phyloP scores from a whole-genome alignment of 2,113 vertebrate genomes.

The pig (Sus scrofa) region T2T-Sscrofa CM000826.6:80762001-80762500 shows the following conservation, averaged over 20 bases:
- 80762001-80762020: too few relatives aligned
- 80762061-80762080: neutral
- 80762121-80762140: neutral
- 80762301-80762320: neutral
- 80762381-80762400: neutral
- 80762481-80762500: constrained; percentile 13
- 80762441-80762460: neutral
- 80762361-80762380: neutral
- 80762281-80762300: neutral
- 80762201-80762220: neutral
- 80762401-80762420: neutral
- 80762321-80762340: neutral
- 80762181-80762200: neutral
- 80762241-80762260: neutral
- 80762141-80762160: neutral
- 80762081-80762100: neutral
- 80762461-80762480: neutral
- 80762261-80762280: neutral
- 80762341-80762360: neutral
- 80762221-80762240: neutral
- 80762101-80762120: neutral
- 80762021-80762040: too few relatives aligned
- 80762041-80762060: too few relatives aligned
- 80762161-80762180: neutral
- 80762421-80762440: neutral